Evolutionary conservation across 2,797 vertebrate genomes (phyloP), one percentile per base, ranked within the genome.

Genomic region (Cottoperca gobio): DNA sequence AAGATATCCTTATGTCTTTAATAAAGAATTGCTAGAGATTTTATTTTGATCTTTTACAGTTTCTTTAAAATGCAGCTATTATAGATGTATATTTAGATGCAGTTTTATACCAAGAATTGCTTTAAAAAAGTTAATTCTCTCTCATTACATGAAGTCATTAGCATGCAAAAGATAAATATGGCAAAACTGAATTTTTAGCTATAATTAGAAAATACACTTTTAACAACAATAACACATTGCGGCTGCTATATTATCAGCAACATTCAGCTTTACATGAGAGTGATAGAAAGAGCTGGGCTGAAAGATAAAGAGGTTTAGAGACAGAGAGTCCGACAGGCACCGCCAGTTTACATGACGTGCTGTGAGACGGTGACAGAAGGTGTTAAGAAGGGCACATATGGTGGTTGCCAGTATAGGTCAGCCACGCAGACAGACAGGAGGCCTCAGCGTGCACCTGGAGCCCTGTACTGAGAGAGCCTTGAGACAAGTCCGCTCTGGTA

Each of bases 341-440:
- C 80, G 67, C 72, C 60, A 53, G 63, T 53, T 13, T 76, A 77
- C 79, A 71, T 70, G 65, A 57, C 48, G 26, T 73, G 66, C 76
- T 70, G 78, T 68, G 84, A 86, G 86, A 91, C 82, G 75, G 84
- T 87, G 90, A 94, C 95, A 94, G 94, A 94, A 93, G 92, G 92
- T 88, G 88, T 78, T 82, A 84, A 90, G 83, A 78, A 89, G 79
- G 91, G 81, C 87, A 81, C 94, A 94, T 94, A 95, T 94, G 94
- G 93, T 84, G 84, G 72, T 79, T 91, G 94, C 88, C 91, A 89
- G 83, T 43, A 84, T 79, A 78, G 93, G 93, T 94, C 93, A 93
- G 88, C 70, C 83, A 78, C 88, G 85, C 89, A 89, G 89, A 88
- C 85, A 86, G 89, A 91, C 86, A 86, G 93, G 88, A 89, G 86